Evolutionary conservation across 2,113 vertebrate species (phyloP).

Genomic region (Siniperca chuatsi): DNA sequence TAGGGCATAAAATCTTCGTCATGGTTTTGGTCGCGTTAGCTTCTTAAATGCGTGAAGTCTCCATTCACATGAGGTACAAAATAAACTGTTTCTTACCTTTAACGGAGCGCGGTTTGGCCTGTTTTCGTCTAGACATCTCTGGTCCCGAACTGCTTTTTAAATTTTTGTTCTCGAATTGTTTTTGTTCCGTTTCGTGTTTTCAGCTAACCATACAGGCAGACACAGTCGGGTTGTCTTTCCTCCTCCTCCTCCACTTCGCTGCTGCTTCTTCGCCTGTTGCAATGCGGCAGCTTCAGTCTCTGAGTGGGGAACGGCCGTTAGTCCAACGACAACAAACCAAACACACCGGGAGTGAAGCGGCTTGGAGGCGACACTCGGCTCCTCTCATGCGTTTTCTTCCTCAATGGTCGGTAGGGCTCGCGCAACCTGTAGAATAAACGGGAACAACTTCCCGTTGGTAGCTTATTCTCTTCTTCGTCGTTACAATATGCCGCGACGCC

Average conservation of each 20-base stretch:
- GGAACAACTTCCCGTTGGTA: constrained; percentile 67
- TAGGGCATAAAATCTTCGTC: constrained; percentile 84
- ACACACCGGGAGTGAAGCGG: constrained; percentile 32
- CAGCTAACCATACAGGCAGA: constrained; percentile 75
- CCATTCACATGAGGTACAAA: constrained; percentile 25
- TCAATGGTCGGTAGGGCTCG: constrained; percentile 19
- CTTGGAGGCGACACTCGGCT: constrained; percentile 22
- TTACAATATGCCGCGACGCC: not conserved
- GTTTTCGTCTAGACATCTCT: constrained; percentile 97
- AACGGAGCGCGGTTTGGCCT: constrained; percentile 97
- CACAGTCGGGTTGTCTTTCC: constrained; percentile 68
- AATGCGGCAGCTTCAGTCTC: constrained; percentile 91
- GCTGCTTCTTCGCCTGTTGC: constrained; percentile 92
- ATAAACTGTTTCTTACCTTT: constrained; percentile 90
- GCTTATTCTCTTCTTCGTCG: not conserved
- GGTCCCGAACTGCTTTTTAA: constrained; percentile 42
- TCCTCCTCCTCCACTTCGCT: constrained; percentile 49
- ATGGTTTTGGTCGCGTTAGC: constrained; percentile 34
- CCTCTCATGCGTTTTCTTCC: not conserved
- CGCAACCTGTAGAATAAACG: constrained; percentile 83
- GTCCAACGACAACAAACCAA: constrained; percentile 54
- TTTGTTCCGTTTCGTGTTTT: constrained; percentile 70
- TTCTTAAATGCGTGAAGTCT: constrained; percentile 23
- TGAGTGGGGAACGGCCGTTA: constrained; percentile 42
- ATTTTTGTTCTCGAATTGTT: constrained; percentile 25